Base-by-base conservation (phyloP, 2,888 invertebrate genomes). In the Xestia rhomboidea region DNA sequence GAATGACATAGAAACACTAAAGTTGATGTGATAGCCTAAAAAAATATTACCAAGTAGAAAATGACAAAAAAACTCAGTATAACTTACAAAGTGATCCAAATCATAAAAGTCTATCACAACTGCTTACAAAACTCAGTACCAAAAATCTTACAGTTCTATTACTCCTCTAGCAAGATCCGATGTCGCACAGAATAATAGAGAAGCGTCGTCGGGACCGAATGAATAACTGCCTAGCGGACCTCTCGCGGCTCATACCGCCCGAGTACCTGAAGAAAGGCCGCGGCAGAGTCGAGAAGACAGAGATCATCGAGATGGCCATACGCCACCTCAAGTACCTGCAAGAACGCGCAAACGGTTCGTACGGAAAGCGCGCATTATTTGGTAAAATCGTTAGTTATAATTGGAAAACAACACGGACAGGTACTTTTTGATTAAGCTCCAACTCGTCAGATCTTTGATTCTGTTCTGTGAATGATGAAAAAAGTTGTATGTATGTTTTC, bases 241-340 rank as follows among this genome's bases (percentile, higher is more conserved):
- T 99, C 49, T 99, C 99, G 73, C 97, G 99, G 60, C 97, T 99
- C 73, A 99, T 99, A 83, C 99, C 99, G 0, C 98, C 99, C 1
- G 98, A 99, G 90, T 99, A 99, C 93, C 97, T 99, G 91, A 99
- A 99, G 95, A 99, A 99, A 95, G 99, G 99, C 13, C 97, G 99
- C 74, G 99, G 99, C 27, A 97, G 99, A 63, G 99, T 99, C 69
- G 99, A 99, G 94, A 99, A 99, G 96, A 99, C 99, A 0, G 99
- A 99, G 96, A 99, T 99, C 81, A 99, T 99, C 79, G 99, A 99
- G 96, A 99, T 99, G 99, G 99, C 99, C 63, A 99, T 99, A 84
- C 98, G 98, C 77, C 99, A 99, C 91, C 98, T 99, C 96, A 99
- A 99, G 93, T 98, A 98, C 94, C 97, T 99, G 81, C 99, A 99